Conservation (phyloP, 1,140 invertebrate genomes). For the Aethina tumida region DNA sequence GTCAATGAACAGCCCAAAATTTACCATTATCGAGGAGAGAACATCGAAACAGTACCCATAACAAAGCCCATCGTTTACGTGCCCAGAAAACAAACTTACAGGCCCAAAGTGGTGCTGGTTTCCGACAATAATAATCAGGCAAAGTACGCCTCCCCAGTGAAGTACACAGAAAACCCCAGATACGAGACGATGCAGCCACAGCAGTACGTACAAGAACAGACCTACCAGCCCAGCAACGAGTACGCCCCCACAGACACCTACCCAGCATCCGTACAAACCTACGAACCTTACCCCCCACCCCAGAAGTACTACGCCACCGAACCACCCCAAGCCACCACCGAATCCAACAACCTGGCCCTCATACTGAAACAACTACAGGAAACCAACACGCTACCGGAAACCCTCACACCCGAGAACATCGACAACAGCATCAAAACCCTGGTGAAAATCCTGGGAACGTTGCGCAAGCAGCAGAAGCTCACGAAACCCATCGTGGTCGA, state of each 20-base stretch:
- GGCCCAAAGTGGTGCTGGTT: not conserved
- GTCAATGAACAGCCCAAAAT: too few relatives aligned
- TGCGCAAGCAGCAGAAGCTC: constrained; percentile 42
- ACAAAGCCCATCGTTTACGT: constrained; percentile 2
- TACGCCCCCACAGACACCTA: not conserved
- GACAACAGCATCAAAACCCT: constrained; percentile 66
- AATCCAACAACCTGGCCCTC: constrained; percentile 31
- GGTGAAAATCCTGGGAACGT: constrained; percentile 55
- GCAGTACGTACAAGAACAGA: constrained; percentile 2
- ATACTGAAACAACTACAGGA: constrained; percentile 56
- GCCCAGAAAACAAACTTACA: not conserved
- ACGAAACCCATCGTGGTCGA: constrained; percentile 26
- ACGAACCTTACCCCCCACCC: constrained; percentile 17
- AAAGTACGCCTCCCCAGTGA: constrained; percentile 6
- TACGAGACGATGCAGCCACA: not conserved
- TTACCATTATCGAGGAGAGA: too few relatives aligned
- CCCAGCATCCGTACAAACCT: too few relatives aligned
- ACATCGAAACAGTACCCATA: not conserved
- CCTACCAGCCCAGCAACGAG: constrained; percentile 3
- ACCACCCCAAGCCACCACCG: constrained; percentile 20
- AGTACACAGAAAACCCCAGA: constrained; percentile 9
- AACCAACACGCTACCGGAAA: constrained; percentile 62
- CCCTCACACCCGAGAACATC: constrained; percentile 62
- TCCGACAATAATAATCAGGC: too few relatives aligned
- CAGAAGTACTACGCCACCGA: too few relatives aligned